Evolutionary conservation across 2,113 vertebrate genomes (phyloP).

Genomic region (Pluvianellus socialis): DNA sequence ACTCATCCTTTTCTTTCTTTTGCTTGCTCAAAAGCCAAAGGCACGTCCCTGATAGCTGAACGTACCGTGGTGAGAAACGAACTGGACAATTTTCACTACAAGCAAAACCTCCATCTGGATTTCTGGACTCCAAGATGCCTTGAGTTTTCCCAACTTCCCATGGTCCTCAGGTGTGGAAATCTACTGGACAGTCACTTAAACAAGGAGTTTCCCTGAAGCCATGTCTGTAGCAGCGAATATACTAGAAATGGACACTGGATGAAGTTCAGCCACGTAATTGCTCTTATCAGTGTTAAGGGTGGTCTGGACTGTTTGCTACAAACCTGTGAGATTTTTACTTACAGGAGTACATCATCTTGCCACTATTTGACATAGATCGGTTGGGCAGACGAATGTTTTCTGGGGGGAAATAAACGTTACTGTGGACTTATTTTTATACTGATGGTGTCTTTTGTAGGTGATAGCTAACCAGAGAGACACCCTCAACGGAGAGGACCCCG

Average conservation of each 20-base stretch:
- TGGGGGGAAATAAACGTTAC: slow-evolving; percentile 64
- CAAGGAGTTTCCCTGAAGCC: slow-evolving; percentile 87
- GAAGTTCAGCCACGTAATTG: slow-evolving; percentile 75
- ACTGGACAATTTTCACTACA: slow-evolving; percentile 80
- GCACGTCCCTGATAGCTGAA: slow-evolving; percentile 91
- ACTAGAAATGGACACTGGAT: slow-evolving; percentile 71
- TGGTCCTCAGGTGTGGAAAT: slow-evolving; percentile 94
- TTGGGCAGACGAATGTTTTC: slow-evolving; percentile 70
- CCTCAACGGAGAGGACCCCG: slow-evolving; percentile 37
- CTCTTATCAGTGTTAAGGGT: slow-evolving; percentile 80
- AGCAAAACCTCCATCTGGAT: slow-evolving; percentile 80
- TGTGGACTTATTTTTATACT: slow-evolving; percentile 69
- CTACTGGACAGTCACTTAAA: slow-evolving; percentile 83
- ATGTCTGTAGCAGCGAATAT: slow-evolving; percentile 80
- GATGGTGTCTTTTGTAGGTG: slow-evolving; percentile 69
- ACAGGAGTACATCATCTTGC: slow-evolving; percentile 71
- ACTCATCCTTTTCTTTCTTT: slow-evolving; percentile 15
- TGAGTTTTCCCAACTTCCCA: slow-evolving; percentile 90
- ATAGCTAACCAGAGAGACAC: slow-evolving; percentile 57
- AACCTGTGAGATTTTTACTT: slow-evolving; percentile 76
- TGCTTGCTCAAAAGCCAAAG: slow-evolving; percentile 86
- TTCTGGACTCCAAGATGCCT: slow-evolving; percentile 92
- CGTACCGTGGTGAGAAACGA: slow-evolving; percentile 76
- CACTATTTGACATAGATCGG: slow-evolving; percentile 69
- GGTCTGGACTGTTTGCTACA: slow-evolving; percentile 80